A percentile compares a stretch with the other conserved stretches of the same genome.
These are phyloP conservation scores for Pangasius djambal DNA, from an alignment of 2,797 vertebrate genomes.

Conservation along the genomic window DNA sequence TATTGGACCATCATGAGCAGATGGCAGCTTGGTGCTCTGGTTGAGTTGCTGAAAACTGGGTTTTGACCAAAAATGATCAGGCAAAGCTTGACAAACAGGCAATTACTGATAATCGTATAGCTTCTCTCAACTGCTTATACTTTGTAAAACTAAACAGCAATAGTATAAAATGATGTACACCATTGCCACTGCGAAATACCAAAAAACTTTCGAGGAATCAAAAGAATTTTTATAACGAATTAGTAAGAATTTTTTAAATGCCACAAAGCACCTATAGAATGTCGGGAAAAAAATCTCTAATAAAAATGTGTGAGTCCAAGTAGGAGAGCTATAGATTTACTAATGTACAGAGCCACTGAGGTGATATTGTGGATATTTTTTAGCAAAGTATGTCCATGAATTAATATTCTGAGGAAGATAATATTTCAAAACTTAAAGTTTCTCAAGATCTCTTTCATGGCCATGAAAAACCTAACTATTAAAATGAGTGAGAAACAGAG, in stretches of 20 bases:
- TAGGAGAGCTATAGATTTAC: background rate
- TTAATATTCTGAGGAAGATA: background rate
- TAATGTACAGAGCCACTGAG: background rate
- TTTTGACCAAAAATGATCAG: conserved; percentile 16
- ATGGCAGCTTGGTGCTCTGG: conserved; percentile 26
- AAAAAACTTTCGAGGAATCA: background rate
- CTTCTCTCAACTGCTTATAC: background rate
- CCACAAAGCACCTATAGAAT: background rate
- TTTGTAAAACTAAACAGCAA: background rate
- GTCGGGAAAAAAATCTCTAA: background rate
- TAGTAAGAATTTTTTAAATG: background rate
- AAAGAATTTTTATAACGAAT: background rate
- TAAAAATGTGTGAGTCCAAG: background rate
- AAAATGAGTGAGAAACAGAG: background rate
- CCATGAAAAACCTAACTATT: background rate
- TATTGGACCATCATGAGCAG: conserved; percentile 58
- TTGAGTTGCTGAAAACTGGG: background rate
- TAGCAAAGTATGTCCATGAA: background rate
- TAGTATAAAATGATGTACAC: background rate
- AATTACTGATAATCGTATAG: background rate
- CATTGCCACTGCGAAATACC: no score
- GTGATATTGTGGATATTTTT: background rate
- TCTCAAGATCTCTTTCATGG: background rate
- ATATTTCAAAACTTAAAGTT: background rate
- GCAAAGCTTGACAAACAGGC: background rate